Evolutionary conservation across 2,888 invertebrate genomes (phyloP).

Genomic region (Colletes collaris): DNA sequence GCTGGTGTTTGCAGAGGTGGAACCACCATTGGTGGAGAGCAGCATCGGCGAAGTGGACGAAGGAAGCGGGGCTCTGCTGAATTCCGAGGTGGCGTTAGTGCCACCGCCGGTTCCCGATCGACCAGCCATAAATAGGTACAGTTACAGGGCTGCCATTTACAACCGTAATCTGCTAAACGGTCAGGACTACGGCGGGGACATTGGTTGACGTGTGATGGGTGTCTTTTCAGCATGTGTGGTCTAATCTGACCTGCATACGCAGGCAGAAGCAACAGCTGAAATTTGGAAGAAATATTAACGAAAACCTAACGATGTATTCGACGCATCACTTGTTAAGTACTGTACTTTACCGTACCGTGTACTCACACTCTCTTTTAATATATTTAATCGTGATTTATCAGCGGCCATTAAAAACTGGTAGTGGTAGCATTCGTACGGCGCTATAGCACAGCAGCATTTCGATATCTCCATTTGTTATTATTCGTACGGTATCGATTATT

Average conservation of each 20-base stretch:
- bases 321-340: conserved; percentile 65
- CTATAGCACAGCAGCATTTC: conserved; percentile 54
- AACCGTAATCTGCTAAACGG: conserved; percentile 86
- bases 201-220: conserved; percentile 92
- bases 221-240: conserved; percentile 93
- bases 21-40: conserved; percentile 85
- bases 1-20: conserved; percentile 85
- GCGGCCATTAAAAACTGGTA: conserved; percentile 52
- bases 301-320: conserved; percentile 62
- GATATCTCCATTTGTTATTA: not conserved
- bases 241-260: conserved; percentile 80
- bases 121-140: conserved; percentile 87
- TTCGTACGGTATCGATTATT: not conserved
- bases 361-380: conserved; percentile 65
- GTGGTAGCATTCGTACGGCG: conserved; percentile 52
- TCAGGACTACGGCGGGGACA: conserved; percentile 85
- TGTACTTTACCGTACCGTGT: conserved; percentile 60
- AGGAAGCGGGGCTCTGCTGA: conserved; percentile 78
- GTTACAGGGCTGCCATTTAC: conserved; percentile 88
- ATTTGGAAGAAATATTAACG: conserved; percentile 59
- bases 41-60: conserved; percentile 85
- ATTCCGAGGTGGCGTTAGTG: conserved; percentile 80
- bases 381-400: conserved; percentile 61
- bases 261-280: conserved; percentile 72
- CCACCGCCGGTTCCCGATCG: conserved; percentile 87